Conservation (phyloP, 2,113 vertebrate genomes). For the Brachypteracias leptosomus region DNA sequence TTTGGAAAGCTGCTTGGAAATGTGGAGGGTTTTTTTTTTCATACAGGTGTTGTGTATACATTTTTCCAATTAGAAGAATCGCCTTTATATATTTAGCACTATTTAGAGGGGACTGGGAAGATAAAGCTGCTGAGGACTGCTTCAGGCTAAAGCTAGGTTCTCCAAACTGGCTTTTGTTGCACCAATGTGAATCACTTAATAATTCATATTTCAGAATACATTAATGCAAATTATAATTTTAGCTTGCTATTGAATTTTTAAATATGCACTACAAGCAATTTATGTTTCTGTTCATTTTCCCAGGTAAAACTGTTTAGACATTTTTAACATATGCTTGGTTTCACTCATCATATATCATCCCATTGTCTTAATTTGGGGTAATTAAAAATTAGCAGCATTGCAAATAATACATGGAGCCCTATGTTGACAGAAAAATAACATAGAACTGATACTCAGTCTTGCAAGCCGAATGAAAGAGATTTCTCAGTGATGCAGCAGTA, state of each 20-base stretch:
- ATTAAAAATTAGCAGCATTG: slow-evolving; percentile 65
- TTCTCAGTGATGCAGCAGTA: background rate
- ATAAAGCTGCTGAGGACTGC: slow-evolving; percentile 49
- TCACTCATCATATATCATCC: slow-evolving; percentile 33
- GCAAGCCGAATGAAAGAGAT: background rate
- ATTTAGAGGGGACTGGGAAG: slow-evolving; percentile 46
- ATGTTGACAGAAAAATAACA: slow-evolving; percentile 17
- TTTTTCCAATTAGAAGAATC: slow-evolving; percentile 54
- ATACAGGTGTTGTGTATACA: slow-evolving; percentile 27
- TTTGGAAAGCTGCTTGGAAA: slow-evolving; percentile 1
- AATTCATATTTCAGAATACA: slow-evolving; percentile 76
- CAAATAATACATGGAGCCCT: slow-evolving; percentile 62
- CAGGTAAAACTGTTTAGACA: slow-evolving; percentile 60
- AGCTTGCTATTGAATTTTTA: slow-evolving; percentile 69
- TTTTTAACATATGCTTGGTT: slow-evolving; percentile 55
- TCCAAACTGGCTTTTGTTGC: slow-evolving; percentile 66
- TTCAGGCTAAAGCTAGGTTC: slow-evolving; percentile 54
- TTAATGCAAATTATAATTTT: slow-evolving; percentile 73
- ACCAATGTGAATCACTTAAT: slow-evolving; percentile 64
- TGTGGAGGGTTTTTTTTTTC: background rate
- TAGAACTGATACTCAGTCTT: background rate
- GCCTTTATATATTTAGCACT: slow-evolving; percentile 53
- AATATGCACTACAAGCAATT: slow-evolving; percentile 65
- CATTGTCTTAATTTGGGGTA: slow-evolving; percentile 47
- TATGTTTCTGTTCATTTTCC: slow-evolving; percentile 70